Evolutionary conservation across 2,888 invertebrate species (phyloP), one percentile per base, ranked within the genome.

Genomic region (Leucophora obtusa): DNA sequence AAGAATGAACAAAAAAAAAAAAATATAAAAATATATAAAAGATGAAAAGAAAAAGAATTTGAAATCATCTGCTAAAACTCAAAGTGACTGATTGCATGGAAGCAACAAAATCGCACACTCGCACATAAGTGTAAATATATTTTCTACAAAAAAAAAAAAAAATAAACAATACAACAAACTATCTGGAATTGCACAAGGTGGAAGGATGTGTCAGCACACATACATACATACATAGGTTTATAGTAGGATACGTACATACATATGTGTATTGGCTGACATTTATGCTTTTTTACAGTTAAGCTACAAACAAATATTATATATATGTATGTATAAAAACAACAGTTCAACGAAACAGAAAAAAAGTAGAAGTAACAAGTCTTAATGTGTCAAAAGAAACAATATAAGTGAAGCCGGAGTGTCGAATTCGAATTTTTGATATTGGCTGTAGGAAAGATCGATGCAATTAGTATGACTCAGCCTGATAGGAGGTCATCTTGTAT

Each of bases 241-340:
- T 11, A 38, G 14, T 58, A n/a, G n/a, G n/a, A n/a, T n/a, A n/a
- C n/a, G n/a, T n/a, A n/a, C n/a, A 69, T 59, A 75, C 53, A 7
- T 58, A 17, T 38, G 14, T 60, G 71, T 66, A 71, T 73, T 74
- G 83, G 82, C 85, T 86, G 87, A 86, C 86, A 87, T 88, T 87
- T 87, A 86, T 87, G 87, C 86, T 58, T 50, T 53, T 70, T 68
- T 43, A 35, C 9, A 51, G 43, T 87, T 85, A 86, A 87, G 86
- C 85, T 86, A 85, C 85, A 84, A 86, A 84, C 50, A 68, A 18
- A 50, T 56, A 73, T 69, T 53, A 47, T 50, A 50, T 73, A 43
- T 43, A 43, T 10, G 54, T 33, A 59, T 43, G 56, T 51, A 65
- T 54, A 71, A 47, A 15, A 70, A 70, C n/a, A 43, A 53, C 28